Conservation (phyloP, 2,888 invertebrate genomes). For the Lasioglossum oenotherae region DNA sequence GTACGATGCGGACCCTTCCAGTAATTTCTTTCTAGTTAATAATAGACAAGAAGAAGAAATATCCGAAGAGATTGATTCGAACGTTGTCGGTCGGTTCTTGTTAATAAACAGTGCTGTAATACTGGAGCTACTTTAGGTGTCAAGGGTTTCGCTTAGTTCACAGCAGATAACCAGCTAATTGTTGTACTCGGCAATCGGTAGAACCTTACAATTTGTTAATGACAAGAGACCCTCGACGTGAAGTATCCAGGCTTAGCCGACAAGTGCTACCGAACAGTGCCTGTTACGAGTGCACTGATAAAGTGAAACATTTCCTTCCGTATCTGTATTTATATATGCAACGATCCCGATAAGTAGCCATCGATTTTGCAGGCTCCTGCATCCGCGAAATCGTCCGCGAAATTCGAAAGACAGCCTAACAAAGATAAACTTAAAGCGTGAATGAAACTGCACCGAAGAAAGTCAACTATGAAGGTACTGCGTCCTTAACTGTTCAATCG, state of each 20-base stretch:
- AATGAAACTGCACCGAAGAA: neutral
- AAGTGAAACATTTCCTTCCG: constrained; percentile 64
- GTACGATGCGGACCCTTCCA: neutral
- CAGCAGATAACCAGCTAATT: constrained; percentile 59
- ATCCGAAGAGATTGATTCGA: neutral
- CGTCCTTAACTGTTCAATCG: no score
- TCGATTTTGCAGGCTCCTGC: neutral
- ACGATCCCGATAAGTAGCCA: constrained; percentile 40
- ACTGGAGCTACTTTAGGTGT: neutral
- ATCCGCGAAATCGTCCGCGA: neutral
- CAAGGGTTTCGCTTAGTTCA: constrained; percentile 29
- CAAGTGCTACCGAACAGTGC: constrained; percentile 74
- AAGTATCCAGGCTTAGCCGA: constrained; percentile 76
- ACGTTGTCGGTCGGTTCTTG: neutral
- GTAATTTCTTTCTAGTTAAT: neutral
- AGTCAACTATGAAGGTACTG: no score
- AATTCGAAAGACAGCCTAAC: neutral
- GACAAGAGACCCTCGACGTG: constrained; percentile 77
- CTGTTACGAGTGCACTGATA: constrained; percentile 72
- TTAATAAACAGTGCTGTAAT: neutral
- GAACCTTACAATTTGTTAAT: constrained; percentile 74
- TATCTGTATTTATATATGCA: constrained; percentile 67
- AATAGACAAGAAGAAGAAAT: neutral
- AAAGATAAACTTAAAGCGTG: no score
- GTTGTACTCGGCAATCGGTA: constrained; percentile 64